These are phyloP conservation scores for Lithobates sylvaticus DNA, from an alignment of 2,797 vertebrate genomes.

Conservation along the genomic window DNA sequence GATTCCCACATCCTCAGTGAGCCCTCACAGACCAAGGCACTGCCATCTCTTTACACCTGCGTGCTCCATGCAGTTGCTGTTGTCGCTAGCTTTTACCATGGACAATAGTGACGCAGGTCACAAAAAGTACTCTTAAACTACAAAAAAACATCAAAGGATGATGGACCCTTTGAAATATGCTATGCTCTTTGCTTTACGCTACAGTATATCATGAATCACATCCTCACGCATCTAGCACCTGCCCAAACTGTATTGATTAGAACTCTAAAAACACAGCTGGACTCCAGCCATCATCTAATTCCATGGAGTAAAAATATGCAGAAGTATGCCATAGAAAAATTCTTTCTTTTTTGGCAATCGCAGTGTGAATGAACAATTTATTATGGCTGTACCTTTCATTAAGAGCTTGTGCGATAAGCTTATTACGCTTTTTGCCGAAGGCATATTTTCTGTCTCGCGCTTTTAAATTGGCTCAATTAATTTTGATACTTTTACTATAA, in stretches of 20 bases:
- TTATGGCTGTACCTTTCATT: conserved; percentile 1
- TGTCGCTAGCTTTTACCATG: too few species aligned
- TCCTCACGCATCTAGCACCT: background rate
- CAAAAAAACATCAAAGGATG: background rate
- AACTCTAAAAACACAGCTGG: conserved; percentile 5
- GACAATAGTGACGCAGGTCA: too few species aligned
- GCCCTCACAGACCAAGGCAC: too few species aligned
- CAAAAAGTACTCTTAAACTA: background rate
- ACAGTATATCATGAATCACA: too few species aligned
- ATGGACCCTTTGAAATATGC: background rate
- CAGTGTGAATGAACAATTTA: background rate
- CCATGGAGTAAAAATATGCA: background rate
- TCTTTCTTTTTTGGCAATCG: background rate
- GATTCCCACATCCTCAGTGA: too few species aligned
- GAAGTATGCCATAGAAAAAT: background rate
- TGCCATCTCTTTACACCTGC: too few species aligned
- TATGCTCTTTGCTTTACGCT: background rate
- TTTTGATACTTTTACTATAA: conserved; percentile 24
- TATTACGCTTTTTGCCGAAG: conserved; percentile 6
- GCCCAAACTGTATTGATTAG: background rate
- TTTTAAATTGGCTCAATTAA: conserved; percentile 17
- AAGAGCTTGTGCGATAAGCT: background rate
- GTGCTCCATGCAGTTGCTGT: too few species aligned
- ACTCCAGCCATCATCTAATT: background rate
- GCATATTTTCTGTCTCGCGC: background rate